Base-by-base conservation (phyloP, 1,140 invertebrate genomes). In the Drosophila persimilis region DNA sequence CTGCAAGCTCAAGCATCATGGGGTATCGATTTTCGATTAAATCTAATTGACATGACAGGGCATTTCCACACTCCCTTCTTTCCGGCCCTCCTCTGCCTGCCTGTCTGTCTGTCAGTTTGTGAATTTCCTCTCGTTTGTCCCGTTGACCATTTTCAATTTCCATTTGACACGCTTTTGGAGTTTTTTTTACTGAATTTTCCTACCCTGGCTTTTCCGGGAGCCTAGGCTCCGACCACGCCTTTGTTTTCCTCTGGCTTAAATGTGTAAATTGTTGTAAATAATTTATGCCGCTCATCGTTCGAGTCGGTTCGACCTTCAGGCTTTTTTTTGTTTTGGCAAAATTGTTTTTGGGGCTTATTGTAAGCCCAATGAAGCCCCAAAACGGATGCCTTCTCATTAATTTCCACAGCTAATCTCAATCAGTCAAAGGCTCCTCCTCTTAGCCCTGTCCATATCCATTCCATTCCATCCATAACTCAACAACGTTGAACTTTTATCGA, bases 341-440 rank as follows among this genome's bases (percentile, higher is more conserved):
- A 45, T 73, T 74, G 46, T 75, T 69, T 39, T n/a, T 15, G 26
- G 22, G 26, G 50, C 66, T 64, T 48, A 39, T 44, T 48, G 52
- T 35, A 52, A 58, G 58, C 52, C 48, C 29, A 24, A 41, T 46
- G 48, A 35, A 56, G 54, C 50, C 56, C 52, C 22, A 45, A 64
- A 55, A 73, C 48, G 57, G 58, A 67, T 67, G 72, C 35, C 48
- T 31, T 48, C 56, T 74, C 80, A 84, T 84, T 80, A 62, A 80
- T 85, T 85, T 76, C 29, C 51, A 39, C 35, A 71, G 80, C 76
- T 79, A 84, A 83, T 83, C 73, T 67, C 63, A 70, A 70, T 84
- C 65, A 73, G 73, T 69, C 77, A 85, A 76, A 48, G 11, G 39
- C 41, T 39, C 35, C 69, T 26, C 39, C 43, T 51, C 46, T 43